Conservation (phyloP, 2,113 vertebrate genomes). For the Hepsetus odoe region DNA sequence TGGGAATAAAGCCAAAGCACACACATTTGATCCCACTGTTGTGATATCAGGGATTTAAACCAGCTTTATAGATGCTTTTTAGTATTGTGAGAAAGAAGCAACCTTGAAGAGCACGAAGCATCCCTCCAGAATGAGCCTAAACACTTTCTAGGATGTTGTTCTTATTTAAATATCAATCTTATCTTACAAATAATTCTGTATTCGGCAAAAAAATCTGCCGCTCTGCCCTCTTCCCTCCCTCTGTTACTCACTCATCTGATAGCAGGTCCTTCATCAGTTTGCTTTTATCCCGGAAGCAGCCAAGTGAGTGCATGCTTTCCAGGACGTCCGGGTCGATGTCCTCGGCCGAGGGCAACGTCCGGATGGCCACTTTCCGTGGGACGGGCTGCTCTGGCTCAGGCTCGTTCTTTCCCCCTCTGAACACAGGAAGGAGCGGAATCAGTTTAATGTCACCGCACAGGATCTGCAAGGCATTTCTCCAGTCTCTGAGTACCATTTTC, state of each 20-base stretch:
- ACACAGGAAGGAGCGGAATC: slow-evolving; percentile 4
- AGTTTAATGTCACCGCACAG: not conserved
- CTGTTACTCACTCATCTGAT: slow-evolving; percentile 85
- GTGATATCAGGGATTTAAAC: not conserved
- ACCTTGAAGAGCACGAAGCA: too few relatives aligned
- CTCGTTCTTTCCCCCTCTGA: slow-evolving; percentile 96
- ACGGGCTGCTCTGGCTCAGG: slow-evolving; percentile 96
- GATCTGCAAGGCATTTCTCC: not conserved
- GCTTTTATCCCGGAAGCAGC: slow-evolving; percentile 97
- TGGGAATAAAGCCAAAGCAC: not conserved
- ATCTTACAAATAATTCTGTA: too few relatives aligned
- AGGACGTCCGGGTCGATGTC: slow-evolving; percentile 97
- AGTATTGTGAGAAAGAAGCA: too few relatives aligned
- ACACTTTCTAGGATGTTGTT: too few relatives aligned
- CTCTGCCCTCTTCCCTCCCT: not conserved
- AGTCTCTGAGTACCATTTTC: not conserved
- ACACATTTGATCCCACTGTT: not conserved
- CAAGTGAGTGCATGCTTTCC: slow-evolving; percentile 99
- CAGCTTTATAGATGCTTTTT: too few relatives aligned
- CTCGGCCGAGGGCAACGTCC: slow-evolving; percentile 86
- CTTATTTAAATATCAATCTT: too few relatives aligned
- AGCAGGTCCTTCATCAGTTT: slow-evolving; percentile 97
- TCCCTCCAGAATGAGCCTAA: too few relatives aligned
- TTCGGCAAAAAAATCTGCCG: too few relatives aligned
- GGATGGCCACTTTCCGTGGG: slow-evolving; percentile 94